Evolutionary conservation across 1,140 invertebrate genomes (phyloP).

Genomic region (Scaptomyza hsui): DNA sequence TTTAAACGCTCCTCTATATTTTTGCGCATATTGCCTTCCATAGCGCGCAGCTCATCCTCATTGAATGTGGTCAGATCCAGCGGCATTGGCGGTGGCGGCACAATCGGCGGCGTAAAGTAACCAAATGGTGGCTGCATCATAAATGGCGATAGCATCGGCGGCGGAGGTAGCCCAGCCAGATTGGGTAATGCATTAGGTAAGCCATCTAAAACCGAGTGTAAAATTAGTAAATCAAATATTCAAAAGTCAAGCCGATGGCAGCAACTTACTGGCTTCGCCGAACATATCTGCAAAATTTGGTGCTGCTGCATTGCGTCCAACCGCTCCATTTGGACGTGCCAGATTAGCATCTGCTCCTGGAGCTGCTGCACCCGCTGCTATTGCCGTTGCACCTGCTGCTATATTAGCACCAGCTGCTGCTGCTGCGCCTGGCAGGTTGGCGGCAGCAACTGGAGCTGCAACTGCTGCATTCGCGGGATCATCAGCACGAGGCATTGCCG

Average conservation of each 20-base stretch:
- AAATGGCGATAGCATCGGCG: conserved; percentile 84
- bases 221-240: neutral
- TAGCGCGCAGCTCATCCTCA: conserved; percentile 91
- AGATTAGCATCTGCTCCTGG: conserved; percentile 18
- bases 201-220: conserved; percentile 25
- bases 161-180: conserved; percentile 37
- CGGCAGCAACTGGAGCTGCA: conserved; percentile 32
- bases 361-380: conserved; percentile 5
- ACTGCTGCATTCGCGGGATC: conserved; percentile 65
- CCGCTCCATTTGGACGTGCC: conserved; percentile 26
- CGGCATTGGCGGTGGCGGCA: conserved; percentile 91
- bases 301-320: conserved; percentile 20
- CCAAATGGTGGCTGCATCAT: conserved; percentile 86
- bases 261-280: conserved; percentile 58
- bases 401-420: conserved; percentile 48
- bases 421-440: conserved; percentile 7
- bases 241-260: neutral
- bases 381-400: neutral
- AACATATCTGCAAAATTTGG: conserved; percentile 63
- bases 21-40: conserved; percentile 95
- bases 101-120: conserved; percentile 83
- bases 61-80: conserved; percentile 90
- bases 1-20: conserved; percentile 95
- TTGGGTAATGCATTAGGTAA: conserved; percentile 52
- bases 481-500: conserved; percentile 83